Percentiles rank a stretch among this genome's conserved stretches.
phyloP scores from a whole-genome alignment of 2,797 vertebrate species.

The Hydrolagus colliei region DNA sequence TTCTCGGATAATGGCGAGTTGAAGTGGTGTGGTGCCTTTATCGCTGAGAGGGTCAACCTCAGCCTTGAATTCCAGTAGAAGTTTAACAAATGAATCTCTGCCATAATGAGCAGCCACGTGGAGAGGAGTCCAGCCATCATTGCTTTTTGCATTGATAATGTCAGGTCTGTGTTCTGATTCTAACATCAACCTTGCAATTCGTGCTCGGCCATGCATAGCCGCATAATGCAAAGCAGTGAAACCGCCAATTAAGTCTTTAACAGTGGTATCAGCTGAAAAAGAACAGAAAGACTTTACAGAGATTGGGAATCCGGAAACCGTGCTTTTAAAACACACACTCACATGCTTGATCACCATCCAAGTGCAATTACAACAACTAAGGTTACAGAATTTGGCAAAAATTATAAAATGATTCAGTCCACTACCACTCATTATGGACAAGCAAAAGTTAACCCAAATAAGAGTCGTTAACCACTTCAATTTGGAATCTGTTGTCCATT shows the following conservation, averaged over 20 bases:
- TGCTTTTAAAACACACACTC: neutral
- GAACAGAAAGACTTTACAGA: conserved; percentile 12
- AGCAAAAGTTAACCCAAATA: too few relatives aligned
- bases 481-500: too few relatives aligned
- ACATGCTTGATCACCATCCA: too few relatives aligned
- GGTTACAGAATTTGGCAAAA: too few relatives aligned
- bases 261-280: conserved; percentile 83
- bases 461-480: too few relatives aligned
- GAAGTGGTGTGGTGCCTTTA: conserved; percentile 92
- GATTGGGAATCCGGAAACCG: too few relatives aligned
- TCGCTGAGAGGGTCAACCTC: conserved; percentile 94
- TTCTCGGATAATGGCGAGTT: conserved; percentile 94
- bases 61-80: conserved; percentile 92
- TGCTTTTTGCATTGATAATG: conserved; percentile 96
- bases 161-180: conserved; percentile 86
- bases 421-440: too few relatives aligned
- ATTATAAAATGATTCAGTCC: too few relatives aligned
- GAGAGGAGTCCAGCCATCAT: conserved; percentile 94
- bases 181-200: conserved; percentile 90
- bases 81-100: conserved; percentile 87
- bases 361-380: too few relatives aligned
- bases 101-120: conserved; percentile 97
- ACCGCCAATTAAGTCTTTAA: conserved; percentile 94
- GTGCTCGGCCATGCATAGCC: conserved; percentile 92
- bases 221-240: conserved; percentile 97